phyloP scores from a whole-genome alignment of 1,140 invertebrate genomes.

The Camponotus floridanus region DNA sequence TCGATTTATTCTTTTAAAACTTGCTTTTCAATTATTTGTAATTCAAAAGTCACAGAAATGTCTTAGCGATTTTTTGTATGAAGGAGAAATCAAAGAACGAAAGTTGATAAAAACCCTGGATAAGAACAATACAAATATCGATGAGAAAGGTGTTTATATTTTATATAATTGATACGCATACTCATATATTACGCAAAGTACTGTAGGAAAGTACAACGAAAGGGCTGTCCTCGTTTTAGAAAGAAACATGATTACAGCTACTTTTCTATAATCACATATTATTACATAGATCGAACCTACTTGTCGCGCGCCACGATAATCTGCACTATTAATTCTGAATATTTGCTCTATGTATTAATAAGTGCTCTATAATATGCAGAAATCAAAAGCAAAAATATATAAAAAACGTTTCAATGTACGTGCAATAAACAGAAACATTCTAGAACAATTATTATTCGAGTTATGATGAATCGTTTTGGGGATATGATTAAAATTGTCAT shows the following conservation, averaged over 20 bases:
- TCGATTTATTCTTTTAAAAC: no score
- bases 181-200: neutral
- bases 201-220: conserved; percentile 27
- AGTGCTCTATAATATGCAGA: neutral
- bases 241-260: conserved; percentile 33
- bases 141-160: neutral
- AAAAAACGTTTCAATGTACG: neutral
- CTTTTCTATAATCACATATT: neutral
- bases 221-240: neutral
- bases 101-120: neutral
- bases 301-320: neutral
- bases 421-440: neutral
- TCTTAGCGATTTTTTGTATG: neutral
- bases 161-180: neutral
- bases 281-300: neutral
- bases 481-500: conserved; percentile 14
- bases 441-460: neutral
- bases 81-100: neutral
- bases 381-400: neutral
- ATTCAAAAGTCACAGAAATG: neutral
- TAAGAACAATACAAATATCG: neutral
- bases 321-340: conserved; percentile 21
- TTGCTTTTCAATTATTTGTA: neutral
- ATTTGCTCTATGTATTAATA: neutral
- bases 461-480: neutral